These are phyloP conservation scores for Platichthys stellatus DNA, from an alignment of 2,113 vertebrate species.

Conservation along the genomic window DNA sequence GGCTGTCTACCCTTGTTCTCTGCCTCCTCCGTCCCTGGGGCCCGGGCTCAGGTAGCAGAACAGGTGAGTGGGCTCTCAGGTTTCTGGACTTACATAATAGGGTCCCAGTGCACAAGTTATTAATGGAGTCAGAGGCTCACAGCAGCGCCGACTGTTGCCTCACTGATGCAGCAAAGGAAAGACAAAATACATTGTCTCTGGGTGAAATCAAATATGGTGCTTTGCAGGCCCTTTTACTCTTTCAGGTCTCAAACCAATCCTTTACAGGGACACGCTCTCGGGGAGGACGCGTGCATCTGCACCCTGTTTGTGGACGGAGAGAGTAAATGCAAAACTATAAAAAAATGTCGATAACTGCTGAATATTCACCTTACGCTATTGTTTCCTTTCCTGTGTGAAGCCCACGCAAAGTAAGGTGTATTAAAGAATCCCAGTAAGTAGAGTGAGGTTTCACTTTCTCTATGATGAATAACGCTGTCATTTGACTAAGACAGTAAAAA, in stretches of 20 bases:
- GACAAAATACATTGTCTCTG: background rate
- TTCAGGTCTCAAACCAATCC: slow-evolving; percentile 22
- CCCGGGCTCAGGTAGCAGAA: slow-evolving; percentile 72
- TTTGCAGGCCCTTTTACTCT: slow-evolving; percentile 22
- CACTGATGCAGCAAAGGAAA: slow-evolving; percentile 34
- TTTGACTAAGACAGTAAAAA: slow-evolving; percentile 44
- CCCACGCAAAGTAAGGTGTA: slow-evolving; percentile 42
- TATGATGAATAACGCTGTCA: slow-evolving; percentile 54
- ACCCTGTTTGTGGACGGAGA: slow-evolving; percentile 42
- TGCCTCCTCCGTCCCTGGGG: slow-evolving; percentile 32
- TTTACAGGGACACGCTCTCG: slow-evolving; percentile 1
- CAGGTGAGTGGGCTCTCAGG: slow-evolving; percentile 73
- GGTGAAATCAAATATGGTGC: slow-evolving; percentile 6
- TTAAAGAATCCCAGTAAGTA: slow-evolving; percentile 26
- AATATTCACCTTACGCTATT: slow-evolving; percentile 40
- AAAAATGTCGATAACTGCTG: slow-evolving; percentile 62
- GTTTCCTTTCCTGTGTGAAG: slow-evolving; percentile 32
- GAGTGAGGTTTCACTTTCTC: slow-evolving; percentile 26
- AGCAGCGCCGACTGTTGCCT: slow-evolving; percentile 26
- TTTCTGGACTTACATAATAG: slow-evolving; percentile 71
- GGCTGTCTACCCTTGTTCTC: slow-evolving; percentile 35
- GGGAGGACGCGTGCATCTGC: slow-evolving; percentile 15
- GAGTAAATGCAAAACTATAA: slow-evolving; percentile 61
- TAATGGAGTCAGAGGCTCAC: slow-evolving; percentile 62
- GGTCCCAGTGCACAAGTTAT: slow-evolving; percentile 69